Conservation (phyloP, 2,797 vertebrate species). For the Typhlichthys subterraneus region DNA sequence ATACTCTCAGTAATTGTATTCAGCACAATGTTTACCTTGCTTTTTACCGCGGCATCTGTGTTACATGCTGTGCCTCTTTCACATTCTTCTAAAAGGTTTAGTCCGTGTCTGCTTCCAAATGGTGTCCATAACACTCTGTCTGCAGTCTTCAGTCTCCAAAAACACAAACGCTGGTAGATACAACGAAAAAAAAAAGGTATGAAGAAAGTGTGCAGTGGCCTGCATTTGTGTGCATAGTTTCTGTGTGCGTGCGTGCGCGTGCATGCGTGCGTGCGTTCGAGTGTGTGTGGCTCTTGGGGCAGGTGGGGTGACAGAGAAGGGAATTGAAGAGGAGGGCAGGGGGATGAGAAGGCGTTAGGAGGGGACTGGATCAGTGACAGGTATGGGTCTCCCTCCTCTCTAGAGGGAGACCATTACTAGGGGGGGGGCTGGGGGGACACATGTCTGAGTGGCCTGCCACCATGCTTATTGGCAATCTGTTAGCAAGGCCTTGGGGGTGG, state of each 20-base stretch:
- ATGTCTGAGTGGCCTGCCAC: constrained; percentile 65
- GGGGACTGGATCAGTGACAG: constrained; percentile 66
- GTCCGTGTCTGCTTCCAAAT: constrained; percentile 1
- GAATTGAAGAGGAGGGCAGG: constrained; percentile 29
- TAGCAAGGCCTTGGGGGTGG: constrained; percentile 64
- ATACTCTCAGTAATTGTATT: background rate
- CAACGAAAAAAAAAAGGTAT: constrained; percentile 13
- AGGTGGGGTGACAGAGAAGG: constrained; percentile 37
- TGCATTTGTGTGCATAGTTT: constrained; percentile 3
- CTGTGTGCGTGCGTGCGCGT: background rate
- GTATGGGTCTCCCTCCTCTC: constrained; percentile 56
- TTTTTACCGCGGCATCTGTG: too few species aligned
- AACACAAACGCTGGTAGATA: constrained; percentile 2
- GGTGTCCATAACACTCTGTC: constrained; percentile 7
- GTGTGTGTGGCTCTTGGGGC: background rate
- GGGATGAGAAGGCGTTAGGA: constrained; percentile 54
- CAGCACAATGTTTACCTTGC: too few species aligned
- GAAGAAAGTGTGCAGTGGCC: constrained; percentile 20
- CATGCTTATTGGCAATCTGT: constrained; percentile 81
- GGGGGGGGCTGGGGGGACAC: constrained; percentile 44
- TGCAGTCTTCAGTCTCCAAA: background rate
- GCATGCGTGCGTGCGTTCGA: background rate
- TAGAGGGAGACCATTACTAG: constrained; percentile 68
- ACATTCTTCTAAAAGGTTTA: constrained; percentile 6
- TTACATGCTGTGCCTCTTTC: too few species aligned